phyloP scores from a whole-genome alignment of 2,797 vertebrate species.

The Loris lydekkerianus region DNA sequence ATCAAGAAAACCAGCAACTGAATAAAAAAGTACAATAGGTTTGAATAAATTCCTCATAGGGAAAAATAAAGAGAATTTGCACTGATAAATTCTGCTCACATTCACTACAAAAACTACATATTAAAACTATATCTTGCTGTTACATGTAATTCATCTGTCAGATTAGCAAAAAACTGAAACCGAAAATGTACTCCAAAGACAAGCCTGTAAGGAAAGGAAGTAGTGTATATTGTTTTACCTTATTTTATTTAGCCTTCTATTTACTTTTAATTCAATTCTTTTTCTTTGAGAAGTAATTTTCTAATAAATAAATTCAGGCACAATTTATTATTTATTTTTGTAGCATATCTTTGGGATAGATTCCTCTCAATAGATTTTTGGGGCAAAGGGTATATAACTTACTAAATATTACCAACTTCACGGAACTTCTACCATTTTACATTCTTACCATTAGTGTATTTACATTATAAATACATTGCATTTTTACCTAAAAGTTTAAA shows the following conservation, averaged over 20 bases:
- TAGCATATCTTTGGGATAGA: neutral
- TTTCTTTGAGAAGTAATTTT: neutral
- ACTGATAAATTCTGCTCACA: neutral
- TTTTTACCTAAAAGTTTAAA: neutral
- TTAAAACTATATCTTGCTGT: neutral
- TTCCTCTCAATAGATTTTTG: neutral
- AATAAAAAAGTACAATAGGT: neutral
- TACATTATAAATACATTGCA: neutral
- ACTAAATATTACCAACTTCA: neutral
- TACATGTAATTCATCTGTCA: neutral
- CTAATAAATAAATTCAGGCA: neutral
- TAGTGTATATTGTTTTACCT: neutral
- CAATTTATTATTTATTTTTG: neutral
- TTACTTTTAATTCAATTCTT: neutral
- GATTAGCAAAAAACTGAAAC: neutral
- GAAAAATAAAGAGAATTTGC: neutral
- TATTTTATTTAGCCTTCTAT: conserved; percentile 1
- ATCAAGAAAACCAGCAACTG: neutral
- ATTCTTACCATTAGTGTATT: neutral
- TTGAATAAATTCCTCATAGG: neutral
- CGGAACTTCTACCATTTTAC: neutral
- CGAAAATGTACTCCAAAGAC: neutral
- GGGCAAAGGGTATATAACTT: neutral
- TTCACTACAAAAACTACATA: conserved; percentile 8
- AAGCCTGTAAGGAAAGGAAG: neutral